Conservation (phyloP, 1,140 invertebrate species). For the Diorhabda elongata region DNA sequence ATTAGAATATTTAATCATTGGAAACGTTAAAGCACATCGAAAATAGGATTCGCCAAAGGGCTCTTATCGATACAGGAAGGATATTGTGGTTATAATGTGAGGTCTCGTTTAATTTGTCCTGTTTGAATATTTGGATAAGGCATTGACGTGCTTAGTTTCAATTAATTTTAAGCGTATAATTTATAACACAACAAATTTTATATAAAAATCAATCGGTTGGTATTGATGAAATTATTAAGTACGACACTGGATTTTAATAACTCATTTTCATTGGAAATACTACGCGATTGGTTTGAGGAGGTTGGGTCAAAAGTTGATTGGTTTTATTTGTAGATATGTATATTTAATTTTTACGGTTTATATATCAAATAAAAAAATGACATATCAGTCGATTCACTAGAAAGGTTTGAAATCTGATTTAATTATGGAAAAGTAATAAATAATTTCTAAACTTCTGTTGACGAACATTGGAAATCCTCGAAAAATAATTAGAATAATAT, state of each 20-base stretch:
- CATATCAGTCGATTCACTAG: too few species aligned
- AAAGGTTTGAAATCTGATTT: too few species aligned
- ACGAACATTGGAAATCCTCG: too few species aligned
- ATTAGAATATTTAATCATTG: conserved; percentile 11
- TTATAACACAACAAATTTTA: neutral
- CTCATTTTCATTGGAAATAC: neutral
- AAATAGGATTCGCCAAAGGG: neutral
- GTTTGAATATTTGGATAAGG: conserved; percentile 13
- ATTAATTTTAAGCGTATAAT: neutral
- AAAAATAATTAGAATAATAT: too few species aligned
- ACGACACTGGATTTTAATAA: neutral
- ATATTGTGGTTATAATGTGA: conserved; percentile 10
- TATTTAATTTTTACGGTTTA: neutral
- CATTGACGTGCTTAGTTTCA: neutral
- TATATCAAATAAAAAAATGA: too few species aligned
- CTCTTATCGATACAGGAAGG: conserved; percentile 1
- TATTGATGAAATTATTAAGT: too few species aligned
- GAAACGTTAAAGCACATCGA: neutral
- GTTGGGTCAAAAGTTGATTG: neutral
- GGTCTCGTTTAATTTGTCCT: conserved; percentile 10
- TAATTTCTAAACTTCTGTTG: too few species aligned
- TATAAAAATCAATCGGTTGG: too few species aligned
- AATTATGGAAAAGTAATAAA: too few species aligned
- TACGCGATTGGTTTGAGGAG: neutral
- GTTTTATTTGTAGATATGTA: neutral